A percentile compares a stretch with the other conserved stretches of the same genome.
Evolutionary conservation across 2,888 invertebrate genomes (phyloP).

Genomic region (Aphidius colemani): DNA sequence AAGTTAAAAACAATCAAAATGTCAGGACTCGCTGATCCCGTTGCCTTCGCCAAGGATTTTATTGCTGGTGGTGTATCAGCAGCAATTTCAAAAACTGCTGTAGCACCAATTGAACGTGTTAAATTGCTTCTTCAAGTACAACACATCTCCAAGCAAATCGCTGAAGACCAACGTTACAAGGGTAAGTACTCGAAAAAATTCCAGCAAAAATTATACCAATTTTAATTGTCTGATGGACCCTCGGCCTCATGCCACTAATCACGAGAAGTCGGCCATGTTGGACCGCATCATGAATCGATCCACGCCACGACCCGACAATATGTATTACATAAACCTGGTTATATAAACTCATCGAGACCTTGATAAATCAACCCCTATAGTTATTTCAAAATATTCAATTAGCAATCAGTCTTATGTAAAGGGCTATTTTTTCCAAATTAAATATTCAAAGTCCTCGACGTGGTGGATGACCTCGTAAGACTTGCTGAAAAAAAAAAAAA

Average conservation of each 20-base stretch:
- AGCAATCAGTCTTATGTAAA: too few species aligned
- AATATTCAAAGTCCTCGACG: too few species aligned
- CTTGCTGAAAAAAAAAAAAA: constrained; percentile 4
- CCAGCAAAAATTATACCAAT: background rate
- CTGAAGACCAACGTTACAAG: constrained; percentile 87
- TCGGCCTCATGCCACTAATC: background rate
- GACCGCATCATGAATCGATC: too few species aligned
- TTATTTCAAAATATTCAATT: too few species aligned
- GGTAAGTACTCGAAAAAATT: constrained; percentile 62
- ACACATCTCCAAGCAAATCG: constrained; percentile 88
- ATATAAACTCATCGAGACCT: background rate
- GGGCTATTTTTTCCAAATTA: too few species aligned
- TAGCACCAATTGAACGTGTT: constrained; percentile 94
- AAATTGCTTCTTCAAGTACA: constrained; percentile 94
- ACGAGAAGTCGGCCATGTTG: too few species aligned
- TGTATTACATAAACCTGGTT: constrained; percentile 2
- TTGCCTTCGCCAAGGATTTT: constrained; percentile 88
- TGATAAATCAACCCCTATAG: too few species aligned
- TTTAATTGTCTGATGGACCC: background rate
- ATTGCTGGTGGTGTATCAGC: constrained; percentile 90
- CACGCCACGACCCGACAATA: too few species aligned
- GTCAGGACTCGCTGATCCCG: constrained; percentile 71
- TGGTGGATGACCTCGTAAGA: constrained; percentile 11
- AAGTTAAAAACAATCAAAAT: constrained; percentile 47
- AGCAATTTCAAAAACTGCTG: constrained; percentile 91